phyloP scores from a whole-genome alignment of 2,888 invertebrate species.

The Cabera pusaria region DNA sequence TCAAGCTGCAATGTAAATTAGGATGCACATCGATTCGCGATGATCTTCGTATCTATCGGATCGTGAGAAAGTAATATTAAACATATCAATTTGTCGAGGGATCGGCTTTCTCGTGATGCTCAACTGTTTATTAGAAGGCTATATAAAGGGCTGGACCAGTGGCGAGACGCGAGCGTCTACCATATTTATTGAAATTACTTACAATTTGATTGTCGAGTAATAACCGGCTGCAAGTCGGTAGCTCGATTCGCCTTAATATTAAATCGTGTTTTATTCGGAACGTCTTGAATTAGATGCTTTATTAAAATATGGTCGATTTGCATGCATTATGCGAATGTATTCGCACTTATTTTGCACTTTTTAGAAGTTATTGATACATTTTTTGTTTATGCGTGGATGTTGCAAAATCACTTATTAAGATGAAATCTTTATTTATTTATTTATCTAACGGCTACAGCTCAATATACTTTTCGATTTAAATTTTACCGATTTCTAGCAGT shows the following conservation, averaged over 20 bases:
- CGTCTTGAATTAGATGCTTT: conserved; percentile 68
- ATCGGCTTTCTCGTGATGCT: conserved; percentile 79
- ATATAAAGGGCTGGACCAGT: conserved; percentile 63
- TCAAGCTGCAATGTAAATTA: conserved; percentile 5
- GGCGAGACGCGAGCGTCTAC: conserved; percentile 49
- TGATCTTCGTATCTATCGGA: conserved; percentile 30
- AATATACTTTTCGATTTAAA: too few species aligned
- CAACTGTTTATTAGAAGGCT: conserved; percentile 77
- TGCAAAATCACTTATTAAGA: conserved; percentile 12
- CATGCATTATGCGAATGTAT: conserved; percentile 29
- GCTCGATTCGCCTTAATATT: conserved; percentile 67
- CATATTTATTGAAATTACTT: conserved; percentile 82
- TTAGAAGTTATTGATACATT: too few species aligned
- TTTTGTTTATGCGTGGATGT: too few species aligned
- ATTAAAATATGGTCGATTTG: conserved; percentile 47
- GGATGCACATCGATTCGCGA: conserved; percentile 14
- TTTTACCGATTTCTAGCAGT: too few species aligned
- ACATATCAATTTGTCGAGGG: conserved; percentile 77
- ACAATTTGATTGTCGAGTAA: conserved; percentile 78
- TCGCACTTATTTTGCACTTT: conserved; percentile 2
- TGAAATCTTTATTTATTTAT: conserved; percentile 5
- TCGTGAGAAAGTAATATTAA: conserved; percentile 82
- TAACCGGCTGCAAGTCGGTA: conserved; percentile 69
- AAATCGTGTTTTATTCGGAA: conserved; percentile 65
- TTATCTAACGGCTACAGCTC: too few species aligned